Evolutionary conservation across 2,888 invertebrate species (phyloP).

Genomic region (Conomelus anceps): DNA sequence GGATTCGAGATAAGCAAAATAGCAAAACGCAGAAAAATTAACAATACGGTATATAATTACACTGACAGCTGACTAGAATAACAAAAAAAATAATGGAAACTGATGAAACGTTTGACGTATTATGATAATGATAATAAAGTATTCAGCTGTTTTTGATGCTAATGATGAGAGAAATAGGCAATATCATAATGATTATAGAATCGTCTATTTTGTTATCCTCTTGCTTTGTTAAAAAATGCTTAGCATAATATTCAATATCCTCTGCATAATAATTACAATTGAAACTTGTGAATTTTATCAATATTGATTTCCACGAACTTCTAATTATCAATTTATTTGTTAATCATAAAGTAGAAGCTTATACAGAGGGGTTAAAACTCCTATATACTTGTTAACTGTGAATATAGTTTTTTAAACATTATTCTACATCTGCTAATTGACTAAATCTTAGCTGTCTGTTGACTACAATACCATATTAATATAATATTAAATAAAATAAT

Average conservation of each 20-base stretch:
- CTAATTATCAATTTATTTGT: not conserved
- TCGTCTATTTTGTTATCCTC: not conserved
- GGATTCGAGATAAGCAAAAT: not conserved
- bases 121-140: not conserved
- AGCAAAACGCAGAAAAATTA: not conserved
- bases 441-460: no score
- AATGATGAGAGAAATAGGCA: no score
- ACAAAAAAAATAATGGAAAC: not conserved
- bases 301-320: not conserved
- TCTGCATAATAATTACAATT: not conserved
- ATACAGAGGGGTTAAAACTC: no score
- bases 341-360: not conserved
- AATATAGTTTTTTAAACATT: no score
- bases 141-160: not conserved
- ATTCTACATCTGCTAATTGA: no score
- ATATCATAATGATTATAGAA: not conserved
- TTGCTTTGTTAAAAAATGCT: not conserved
- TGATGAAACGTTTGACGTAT: not conserved
- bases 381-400: no score
- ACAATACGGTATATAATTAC: no score
- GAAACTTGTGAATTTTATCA: no score
- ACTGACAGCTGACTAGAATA: not conserved
- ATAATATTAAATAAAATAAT: no score
- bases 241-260: no score
- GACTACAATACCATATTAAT: no score